A percentile compares a stretch with the other conserved stretches of the same genome.
These are phyloP conservation scores for Ailurus styani DNA, from an alignment of 2,113 vertebrate species.

Conservation along the genomic window DNA sequence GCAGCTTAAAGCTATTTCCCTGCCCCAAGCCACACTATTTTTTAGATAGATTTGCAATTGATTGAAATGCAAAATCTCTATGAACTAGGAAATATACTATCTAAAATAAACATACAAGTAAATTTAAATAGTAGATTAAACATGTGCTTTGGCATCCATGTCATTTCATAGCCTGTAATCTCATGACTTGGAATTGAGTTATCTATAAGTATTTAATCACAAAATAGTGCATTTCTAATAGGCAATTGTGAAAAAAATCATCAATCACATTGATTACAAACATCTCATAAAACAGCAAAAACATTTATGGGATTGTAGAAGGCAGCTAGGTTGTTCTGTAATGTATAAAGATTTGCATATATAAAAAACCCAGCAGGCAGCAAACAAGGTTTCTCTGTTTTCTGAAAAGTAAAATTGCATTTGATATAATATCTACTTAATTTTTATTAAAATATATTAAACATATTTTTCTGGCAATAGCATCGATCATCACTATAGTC, in stretches of 20 bases:
- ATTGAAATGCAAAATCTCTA: slow-evolving; percentile 79
- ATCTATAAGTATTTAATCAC: slow-evolving; percentile 76
- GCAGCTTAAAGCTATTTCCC: slow-evolving; percentile 91
- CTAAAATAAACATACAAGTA: slow-evolving; percentile 76
- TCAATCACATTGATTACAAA: slow-evolving; percentile 85
- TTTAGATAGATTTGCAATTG: slow-evolving; percentile 79
- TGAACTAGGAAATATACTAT: slow-evolving; percentile 74
- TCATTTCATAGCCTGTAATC: slow-evolving; percentile 41
- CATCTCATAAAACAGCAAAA: slow-evolving; percentile 83
- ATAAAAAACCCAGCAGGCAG: slow-evolving; percentile 80
- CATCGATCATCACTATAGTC: slow-evolving; percentile 35
- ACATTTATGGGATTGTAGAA: slow-evolving; percentile 79
- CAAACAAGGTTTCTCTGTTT: slow-evolving; percentile 77
- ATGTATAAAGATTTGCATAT: slow-evolving; percentile 81
- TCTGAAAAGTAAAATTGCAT: slow-evolving; percentile 76
- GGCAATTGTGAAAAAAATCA: slow-evolving; percentile 79
- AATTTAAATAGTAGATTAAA: slow-evolving; percentile 73
- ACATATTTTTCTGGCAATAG: slow-evolving; percentile 67
- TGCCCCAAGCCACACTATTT: slow-evolving; percentile 85
- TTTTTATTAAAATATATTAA: slow-evolving; percentile 74
- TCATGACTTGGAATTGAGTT: slow-evolving; percentile 67
- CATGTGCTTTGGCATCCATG: slow-evolving; percentile 47
- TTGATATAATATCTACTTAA: slow-evolving; percentile 72
- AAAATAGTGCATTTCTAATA: slow-evolving; percentile 82
- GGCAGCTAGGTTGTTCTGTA: slow-evolving; percentile 75